Conservation (phyloP, 35 echinoderm and acorn worm species). For the Stichopus chloronotus region DNA sequence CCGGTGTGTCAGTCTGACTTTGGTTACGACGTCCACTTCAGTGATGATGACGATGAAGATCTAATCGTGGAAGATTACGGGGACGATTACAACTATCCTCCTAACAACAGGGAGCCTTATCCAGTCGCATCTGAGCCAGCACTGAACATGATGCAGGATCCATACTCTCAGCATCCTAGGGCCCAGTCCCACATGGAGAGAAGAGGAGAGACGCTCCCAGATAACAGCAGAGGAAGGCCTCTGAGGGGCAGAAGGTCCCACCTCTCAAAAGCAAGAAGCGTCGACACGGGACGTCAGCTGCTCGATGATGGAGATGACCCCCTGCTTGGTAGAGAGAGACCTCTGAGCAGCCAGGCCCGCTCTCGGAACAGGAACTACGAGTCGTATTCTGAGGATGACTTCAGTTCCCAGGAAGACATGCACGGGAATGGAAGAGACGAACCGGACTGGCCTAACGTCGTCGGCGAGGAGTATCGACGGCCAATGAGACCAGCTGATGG, state of each 20-base stretch:
- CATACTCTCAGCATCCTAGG: not conserved
- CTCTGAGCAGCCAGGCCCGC: not conserved
- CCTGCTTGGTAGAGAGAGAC: not conserved
- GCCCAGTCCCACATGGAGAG: constrained; percentile 17
- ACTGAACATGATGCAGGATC: not conserved
- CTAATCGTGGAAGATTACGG: not conserved
- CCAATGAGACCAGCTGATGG: constrained; percentile 19
- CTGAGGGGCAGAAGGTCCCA: constrained; percentile 6
- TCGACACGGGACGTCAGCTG: constrained; percentile 23
- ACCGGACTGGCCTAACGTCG: not conserved
- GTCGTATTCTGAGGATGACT: constrained; percentile 6
- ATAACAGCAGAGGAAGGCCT: not conserved
- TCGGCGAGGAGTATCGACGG: not conserved
- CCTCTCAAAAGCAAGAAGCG: constrained; percentile 38
- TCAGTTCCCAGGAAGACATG: constrained; percentile 35
- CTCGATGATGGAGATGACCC: constrained; percentile 58
- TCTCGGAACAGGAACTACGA: constrained; percentile 35
- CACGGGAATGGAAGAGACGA: not conserved
- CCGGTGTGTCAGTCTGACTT: constrained; percentile 15
- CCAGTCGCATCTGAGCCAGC: constrained; percentile 22
- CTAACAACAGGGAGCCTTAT: not conserved
- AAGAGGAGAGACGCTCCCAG: constrained; percentile 35
- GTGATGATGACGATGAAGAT: constrained; percentile 55
- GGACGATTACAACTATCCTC: not conserved
- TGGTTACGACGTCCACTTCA: constrained; percentile 55